phyloP scores from a whole-genome alignment of 2,113 vertebrate species.

The Sminthopsis crassicaudata region DNA sequence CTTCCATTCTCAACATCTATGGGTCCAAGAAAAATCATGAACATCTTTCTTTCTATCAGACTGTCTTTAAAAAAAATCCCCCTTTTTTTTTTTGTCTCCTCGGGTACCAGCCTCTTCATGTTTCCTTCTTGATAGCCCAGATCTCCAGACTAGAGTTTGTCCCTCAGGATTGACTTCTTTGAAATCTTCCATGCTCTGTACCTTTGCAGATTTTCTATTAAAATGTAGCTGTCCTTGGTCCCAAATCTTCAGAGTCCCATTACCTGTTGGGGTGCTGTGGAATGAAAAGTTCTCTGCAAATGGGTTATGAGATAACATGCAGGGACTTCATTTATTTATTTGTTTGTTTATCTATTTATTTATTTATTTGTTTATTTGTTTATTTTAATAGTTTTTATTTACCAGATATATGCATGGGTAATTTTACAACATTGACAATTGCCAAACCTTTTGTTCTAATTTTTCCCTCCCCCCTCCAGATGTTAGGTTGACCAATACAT shows the following conservation, averaged over 20 bases:
- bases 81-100: neutral
- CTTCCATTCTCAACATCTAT: neutral
- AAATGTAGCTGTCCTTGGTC: neutral
- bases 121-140: neutral
- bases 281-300: neutral
- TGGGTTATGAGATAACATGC: neutral
- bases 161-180: too few relatives aligned
- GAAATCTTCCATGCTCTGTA: neutral
- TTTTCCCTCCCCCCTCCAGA: too few relatives aligned
- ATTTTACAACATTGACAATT: too few relatives aligned
- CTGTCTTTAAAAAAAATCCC: neutral
- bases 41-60: neutral
- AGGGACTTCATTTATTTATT: too few relatives aligned
- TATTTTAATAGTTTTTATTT: too few relatives aligned
- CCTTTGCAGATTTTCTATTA: neutral
- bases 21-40: neutral
- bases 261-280: accelerated
- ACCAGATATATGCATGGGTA: too few relatives aligned
- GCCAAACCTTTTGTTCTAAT: too few relatives aligned
- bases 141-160: neutral
- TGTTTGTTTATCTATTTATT: too few relatives aligned
- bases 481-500: too few relatives aligned
- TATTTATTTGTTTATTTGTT: too few relatives aligned
- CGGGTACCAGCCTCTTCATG: neutral
- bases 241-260: neutral